These are phyloP conservation scores for Lophochroa leadbeateri DNA, from an alignment of 2,113 vertebrate genomes.

Conservation along the genomic window DNA sequence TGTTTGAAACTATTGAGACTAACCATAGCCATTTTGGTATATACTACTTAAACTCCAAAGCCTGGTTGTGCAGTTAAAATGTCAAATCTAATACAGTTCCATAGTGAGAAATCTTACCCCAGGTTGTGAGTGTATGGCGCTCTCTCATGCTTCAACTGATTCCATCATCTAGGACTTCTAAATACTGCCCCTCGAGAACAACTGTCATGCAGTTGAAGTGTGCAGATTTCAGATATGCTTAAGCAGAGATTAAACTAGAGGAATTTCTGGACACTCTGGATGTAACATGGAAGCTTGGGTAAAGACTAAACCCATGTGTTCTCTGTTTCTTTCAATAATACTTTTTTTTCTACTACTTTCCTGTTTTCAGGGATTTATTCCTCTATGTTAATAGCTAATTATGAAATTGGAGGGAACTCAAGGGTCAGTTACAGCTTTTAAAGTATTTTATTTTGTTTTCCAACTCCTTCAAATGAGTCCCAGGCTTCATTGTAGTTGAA, in stretches of 20 bases:
- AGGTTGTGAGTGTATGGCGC: constrained; percentile 21
- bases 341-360: neutral
- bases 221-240: neutral
- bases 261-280: neutral
- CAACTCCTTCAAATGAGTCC: neutral
- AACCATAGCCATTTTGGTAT: neutral
- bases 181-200: constrained; percentile 13
- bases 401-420: neutral
- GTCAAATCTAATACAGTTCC: neutral
- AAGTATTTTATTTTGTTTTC: neutral
- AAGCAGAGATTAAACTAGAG: neutral
- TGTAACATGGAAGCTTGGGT: neutral
- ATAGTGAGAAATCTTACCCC: constrained; percentile 19
- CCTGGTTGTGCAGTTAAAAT: constrained; percentile 36
- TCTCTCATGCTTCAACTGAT: constrained; percentile 42
- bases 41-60: neutral
- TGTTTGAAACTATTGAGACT: neutral
- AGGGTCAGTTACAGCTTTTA: neutral
- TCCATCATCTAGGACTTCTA: neutral
- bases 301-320: neutral
- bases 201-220: neutral
- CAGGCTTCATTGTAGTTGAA: neutral
- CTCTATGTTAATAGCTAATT: neutral
- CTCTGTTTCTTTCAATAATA: rapidly evolving
- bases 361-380: neutral